Percentiles rank a stretch among this genome's conserved stretches.
Evolutionary conservation across 2,113 vertebrate species (phyloP).

Genomic region (Willisornis vidua): DNA sequence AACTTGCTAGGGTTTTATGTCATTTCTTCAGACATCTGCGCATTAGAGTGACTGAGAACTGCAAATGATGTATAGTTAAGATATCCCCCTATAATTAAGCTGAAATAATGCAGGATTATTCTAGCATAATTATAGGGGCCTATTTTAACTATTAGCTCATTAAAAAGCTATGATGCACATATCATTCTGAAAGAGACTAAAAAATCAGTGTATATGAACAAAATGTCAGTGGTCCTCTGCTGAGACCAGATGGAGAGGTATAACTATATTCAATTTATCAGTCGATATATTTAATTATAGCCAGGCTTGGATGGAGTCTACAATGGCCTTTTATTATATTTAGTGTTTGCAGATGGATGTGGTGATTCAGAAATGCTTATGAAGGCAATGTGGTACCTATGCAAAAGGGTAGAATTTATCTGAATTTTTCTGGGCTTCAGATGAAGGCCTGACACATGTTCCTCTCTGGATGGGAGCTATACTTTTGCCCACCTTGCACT

Average conservation of each 20-base stretch:
- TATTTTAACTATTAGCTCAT: slow-evolving; percentile 76
- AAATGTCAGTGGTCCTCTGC: slow-evolving; percentile 48
- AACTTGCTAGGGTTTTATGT: slow-evolving; percentile 66
- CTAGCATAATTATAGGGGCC: slow-evolving; percentile 67
- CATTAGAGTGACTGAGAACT: slow-evolving; percentile 65
- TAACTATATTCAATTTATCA: slow-evolving; percentile 44
- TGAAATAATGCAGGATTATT: slow-evolving; percentile 72
- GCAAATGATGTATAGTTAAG: slow-evolving; percentile 72
- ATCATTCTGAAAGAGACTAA: neutral
- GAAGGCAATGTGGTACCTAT: neutral
- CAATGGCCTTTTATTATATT: slow-evolving; percentile 32
- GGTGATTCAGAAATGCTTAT: neutral
- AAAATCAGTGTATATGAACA: slow-evolving; percentile 38
- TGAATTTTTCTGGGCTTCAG: neutral
- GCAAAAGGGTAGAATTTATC: neutral
- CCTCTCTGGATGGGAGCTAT: neutral
- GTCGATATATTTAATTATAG: slow-evolving; percentile 58
- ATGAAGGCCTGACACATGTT: neutral
- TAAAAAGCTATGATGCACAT: slow-evolving; percentile 73
- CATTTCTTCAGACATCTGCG: slow-evolving; percentile 73
- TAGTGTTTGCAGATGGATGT: neutral
- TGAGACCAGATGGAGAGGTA: slow-evolving; percentile 62
- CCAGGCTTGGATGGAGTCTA: slow-evolving; percentile 22
- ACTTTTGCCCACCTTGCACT: neutral
- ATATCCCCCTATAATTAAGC: slow-evolving; percentile 68